phyloP scores from a whole-genome alignment of 2,797 vertebrate species.

The Eulemur rubriventer region DNA sequence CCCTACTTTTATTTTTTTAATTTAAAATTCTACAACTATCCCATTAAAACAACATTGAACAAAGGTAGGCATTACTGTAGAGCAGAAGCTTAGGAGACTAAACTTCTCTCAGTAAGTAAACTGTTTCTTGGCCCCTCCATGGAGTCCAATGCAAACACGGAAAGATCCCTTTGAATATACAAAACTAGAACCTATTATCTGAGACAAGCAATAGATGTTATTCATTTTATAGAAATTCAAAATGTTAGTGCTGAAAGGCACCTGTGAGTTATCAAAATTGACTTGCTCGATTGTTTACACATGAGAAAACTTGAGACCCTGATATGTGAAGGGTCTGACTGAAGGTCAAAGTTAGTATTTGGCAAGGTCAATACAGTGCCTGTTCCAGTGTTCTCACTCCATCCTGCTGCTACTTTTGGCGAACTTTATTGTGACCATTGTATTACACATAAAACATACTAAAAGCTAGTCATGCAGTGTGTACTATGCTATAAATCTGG shows the following conservation, averaged over 20 bases:
- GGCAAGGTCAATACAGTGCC: background rate
- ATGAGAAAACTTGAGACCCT: background rate
- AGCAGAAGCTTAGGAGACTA: background rate
- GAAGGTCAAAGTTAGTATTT: background rate
- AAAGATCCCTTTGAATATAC: background rate
- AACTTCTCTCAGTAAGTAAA: background rate
- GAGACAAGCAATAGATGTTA: background rate
- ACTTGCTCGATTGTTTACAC: background rate
- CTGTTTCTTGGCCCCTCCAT: background rate
- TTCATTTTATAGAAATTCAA: background rate
- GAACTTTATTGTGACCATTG: background rate
- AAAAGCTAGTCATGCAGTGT: background rate
- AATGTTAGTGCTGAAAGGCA: background rate
- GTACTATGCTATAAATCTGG: background rate
- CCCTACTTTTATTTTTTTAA: constrained; percentile 39
- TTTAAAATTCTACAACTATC: background rate
- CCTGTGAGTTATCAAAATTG: background rate
- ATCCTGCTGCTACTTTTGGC: background rate
- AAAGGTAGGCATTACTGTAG: background rate
- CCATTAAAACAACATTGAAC: background rate
- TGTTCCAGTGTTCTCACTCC: background rate
- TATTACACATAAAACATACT: background rate
- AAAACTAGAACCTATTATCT: background rate
- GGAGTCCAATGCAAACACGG: background rate
- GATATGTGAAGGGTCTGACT: background rate